Conservation (phyloP, 2,888 invertebrate species). For the Sympetrum striolatum region DNA sequence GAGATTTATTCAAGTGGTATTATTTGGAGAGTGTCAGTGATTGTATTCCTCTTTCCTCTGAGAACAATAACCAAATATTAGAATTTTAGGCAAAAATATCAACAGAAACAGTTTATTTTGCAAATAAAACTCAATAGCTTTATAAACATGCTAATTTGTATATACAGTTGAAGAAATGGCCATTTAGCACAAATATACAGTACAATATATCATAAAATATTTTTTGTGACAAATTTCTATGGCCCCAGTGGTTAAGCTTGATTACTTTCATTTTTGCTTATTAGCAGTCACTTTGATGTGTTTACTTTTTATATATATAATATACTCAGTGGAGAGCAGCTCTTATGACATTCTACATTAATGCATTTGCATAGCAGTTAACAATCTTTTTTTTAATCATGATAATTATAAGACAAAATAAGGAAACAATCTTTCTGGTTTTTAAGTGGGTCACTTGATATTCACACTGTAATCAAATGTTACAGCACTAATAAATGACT, state of each 20-base stretch:
- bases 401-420: background rate
- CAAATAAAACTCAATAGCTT: slow-evolving; percentile 40
- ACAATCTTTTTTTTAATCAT: slow-evolving; percentile 10
- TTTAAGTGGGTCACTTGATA: background rate
- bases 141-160: slow-evolving; percentile 39
- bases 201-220: slow-evolving; percentile 44
- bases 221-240: slow-evolving; percentile 41
- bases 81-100: background rate
- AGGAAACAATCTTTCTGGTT: slow-evolving; percentile 2
- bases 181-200: slow-evolving; percentile 39
- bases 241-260: slow-evolving; percentile 39
- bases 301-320: slow-evolving; percentile 1
- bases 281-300: slow-evolving; percentile 31
- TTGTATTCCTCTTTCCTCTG: background rate
- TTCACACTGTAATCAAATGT: background rate
- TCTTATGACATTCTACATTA: slow-evolving; percentile 18
- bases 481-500: background rate
- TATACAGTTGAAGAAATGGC: slow-evolving; percentile 40
- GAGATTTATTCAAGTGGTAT: too few relatives aligned
- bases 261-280: slow-evolving; percentile 28
- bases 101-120: slow-evolving; percentile 35
- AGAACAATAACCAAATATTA: background rate
- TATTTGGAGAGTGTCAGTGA: too few relatives aligned
- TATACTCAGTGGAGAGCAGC: slow-evolving; percentile 2
- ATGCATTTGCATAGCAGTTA: background rate